phyloP scores from a whole-genome alignment of 2,113 vertebrate species.

The Apteryx owenii region DNA sequence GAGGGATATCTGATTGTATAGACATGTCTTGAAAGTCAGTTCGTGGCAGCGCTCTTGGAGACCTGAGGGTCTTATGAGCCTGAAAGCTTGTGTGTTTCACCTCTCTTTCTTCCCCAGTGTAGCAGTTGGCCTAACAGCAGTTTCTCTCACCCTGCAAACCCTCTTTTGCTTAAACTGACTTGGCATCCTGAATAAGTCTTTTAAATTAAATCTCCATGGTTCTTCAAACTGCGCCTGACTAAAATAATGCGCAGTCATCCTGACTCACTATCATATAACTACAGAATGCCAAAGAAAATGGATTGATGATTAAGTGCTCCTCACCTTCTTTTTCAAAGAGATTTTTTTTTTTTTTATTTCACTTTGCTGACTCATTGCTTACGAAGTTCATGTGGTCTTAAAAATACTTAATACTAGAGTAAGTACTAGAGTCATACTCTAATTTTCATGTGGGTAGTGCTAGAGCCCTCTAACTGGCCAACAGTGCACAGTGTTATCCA shows the following conservation, averaged over 20 bases:
- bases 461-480: not conserved
- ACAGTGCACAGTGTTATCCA: accelerated
- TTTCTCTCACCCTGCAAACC: not conserved
- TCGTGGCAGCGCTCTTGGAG: not conserved
- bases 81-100: not conserved
- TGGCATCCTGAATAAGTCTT: not conserved
- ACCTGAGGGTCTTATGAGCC: accelerated
- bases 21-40: not conserved
- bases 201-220: constrained; percentile 21
- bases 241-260: not conserved
- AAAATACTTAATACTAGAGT: not conserved
- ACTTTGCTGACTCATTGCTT: not conserved
- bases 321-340: not conserved
- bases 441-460: constrained; percentile 45
- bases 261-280: not conserved
- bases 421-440: constrained; percentile 7
- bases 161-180: not conserved
- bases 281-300: not conserved
- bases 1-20: not conserved
- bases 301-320: not conserved
- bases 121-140: not conserved
- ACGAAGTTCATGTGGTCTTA: not conserved
- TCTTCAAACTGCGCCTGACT: not conserved
- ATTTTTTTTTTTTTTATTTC: not conserved
- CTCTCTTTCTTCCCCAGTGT: not conserved